Base-by-base conservation (phyloP, 2,797 vertebrate species). In the Anas georgica region DNA sequence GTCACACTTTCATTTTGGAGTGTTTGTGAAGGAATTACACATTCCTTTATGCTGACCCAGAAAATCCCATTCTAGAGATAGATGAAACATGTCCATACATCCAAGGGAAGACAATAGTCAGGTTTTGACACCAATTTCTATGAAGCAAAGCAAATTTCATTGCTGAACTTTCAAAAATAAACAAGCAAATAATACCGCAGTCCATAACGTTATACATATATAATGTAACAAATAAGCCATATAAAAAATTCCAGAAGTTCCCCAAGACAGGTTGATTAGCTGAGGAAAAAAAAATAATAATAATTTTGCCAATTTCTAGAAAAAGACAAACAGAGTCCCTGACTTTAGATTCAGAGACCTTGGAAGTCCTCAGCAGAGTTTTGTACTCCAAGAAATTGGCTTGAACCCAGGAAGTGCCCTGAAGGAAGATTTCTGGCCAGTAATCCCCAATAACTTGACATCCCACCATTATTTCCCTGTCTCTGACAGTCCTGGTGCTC, bases 381-480 rank as follows among this genome's bases (percentile, higher is more conserved):
- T 41, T 50, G 16, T 39, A 70, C 45, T 25, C 52, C 62, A 68
- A 35, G 28, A 55, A 58, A 31, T 8, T 18, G 6, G 21, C 63
- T 23, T 80, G 75, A 91, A 45, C 1, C 0, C 3, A 1, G 33
- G 45, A 74, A 58, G 41, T 33, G 60, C 33, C 37, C 25, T 5
- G 4, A 12, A 4, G 12, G 59, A 66, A 64, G 55, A 8, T 22
- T 59, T 59, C 64, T 74, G 68, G 9, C 35, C 67, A 52, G 63
- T 33, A 35, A 50, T 23, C 6, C 17, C 8, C 10, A 35, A 12
- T 26, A 73, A 75, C 33, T 7, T 31, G 25, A 48, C 37, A 62
- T 0, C 0, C 7, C 58, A 52, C 11, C 41, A 12, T 22, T 7
- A 50, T 25, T 90, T 60, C 41, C 29, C 43, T 3, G 1, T 21